Conservation (phyloP, 1,140 invertebrate species). For the Lamellibrachia luymesi region DNA sequence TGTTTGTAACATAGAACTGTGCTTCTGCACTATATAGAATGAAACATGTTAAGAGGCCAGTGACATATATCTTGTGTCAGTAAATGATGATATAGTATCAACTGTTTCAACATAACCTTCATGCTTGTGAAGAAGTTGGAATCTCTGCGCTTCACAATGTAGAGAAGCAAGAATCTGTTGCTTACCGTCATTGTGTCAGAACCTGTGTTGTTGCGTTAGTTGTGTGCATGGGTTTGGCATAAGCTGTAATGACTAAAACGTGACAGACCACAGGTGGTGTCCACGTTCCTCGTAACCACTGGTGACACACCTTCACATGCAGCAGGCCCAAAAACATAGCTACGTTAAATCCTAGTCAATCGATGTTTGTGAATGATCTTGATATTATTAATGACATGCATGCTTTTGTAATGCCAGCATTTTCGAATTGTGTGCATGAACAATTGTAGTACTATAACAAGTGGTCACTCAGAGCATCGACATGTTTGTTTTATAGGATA, state of each 20-base stretch:
- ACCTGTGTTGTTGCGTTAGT: not conserved
- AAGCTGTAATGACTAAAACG: not conserved
- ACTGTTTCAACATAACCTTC: not conserved
- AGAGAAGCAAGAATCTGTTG: not conserved
- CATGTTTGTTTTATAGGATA: not conserved
- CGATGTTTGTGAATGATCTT: not conserved
- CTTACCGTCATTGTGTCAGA: not conserved
- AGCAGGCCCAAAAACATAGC: not conserved
- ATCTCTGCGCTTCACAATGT: not conserved
- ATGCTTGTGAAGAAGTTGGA: not conserved
- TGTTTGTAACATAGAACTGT: not conserved
- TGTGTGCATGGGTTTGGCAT: not conserved
- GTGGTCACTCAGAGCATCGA: not conserved
- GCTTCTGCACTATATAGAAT: not conserved
- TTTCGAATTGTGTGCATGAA: not conserved
- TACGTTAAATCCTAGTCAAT: not conserved
- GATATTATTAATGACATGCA: constrained; percentile 1
- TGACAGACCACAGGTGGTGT: too few species aligned
- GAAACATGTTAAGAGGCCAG: not conserved
- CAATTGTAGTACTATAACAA: not conserved
- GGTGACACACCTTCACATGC: not conserved
- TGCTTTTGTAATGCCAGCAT: not conserved
- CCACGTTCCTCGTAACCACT: not conserved
- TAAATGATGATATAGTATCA: not conserved
- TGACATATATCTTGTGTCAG: not conserved